Conservation (phyloP, 2,888 invertebrate genomes). For the Ormyrus rosae region DNA sequence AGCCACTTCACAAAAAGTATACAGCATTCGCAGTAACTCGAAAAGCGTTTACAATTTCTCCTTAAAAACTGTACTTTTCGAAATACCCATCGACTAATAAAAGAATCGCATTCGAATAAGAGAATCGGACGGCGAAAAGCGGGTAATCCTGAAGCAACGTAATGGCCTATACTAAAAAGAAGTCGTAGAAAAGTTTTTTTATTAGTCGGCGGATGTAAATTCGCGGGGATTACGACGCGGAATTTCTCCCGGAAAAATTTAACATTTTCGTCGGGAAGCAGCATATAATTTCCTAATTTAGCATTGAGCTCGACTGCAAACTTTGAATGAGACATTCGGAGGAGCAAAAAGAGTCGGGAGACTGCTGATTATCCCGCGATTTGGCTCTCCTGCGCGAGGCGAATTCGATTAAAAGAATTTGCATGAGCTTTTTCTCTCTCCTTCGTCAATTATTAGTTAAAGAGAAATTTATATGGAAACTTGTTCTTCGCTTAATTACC, state of each 20-base stretch:
- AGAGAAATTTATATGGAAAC: background rate
- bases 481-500: no score
- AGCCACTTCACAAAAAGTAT: no score
- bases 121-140: no score
- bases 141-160: background rate
- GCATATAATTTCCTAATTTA: background rate
- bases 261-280: background rate
- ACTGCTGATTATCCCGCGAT: constrained; percentile 8
- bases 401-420: constrained; percentile 15
- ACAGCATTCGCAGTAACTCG: no score
- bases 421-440: background rate
- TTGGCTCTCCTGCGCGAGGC: background rate
- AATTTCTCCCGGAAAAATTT: background rate
- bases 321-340: background rate
- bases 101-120: no score
- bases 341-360: background rate
- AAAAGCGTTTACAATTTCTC: no score
- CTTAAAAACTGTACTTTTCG: no score
- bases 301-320: background rate
- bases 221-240: background rate
- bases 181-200: constrained; percentile 6
- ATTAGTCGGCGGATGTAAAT: constrained; percentile 7
- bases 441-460: background rate
- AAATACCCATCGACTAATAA: no score
- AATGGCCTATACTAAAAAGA: background rate